Conservation (phyloP, 2,888 invertebrate genomes). For the Aleiodes testaceus region DNA sequence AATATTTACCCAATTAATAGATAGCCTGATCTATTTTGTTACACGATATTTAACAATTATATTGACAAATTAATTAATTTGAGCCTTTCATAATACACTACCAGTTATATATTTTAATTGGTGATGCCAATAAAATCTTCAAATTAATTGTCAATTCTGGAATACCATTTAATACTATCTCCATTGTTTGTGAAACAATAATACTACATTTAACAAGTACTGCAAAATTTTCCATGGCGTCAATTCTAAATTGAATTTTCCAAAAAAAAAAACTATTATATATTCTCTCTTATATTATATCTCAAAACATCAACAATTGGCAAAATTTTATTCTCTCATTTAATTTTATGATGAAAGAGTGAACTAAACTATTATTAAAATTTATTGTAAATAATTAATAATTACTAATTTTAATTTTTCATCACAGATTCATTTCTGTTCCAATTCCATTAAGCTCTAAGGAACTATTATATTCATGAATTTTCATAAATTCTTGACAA, state of each 20-base stretch:
- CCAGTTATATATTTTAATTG: conserved; percentile 9
- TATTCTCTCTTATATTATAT: too few species aligned
- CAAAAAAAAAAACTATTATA: too few species aligned
- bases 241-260: neutral
- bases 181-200: neutral
- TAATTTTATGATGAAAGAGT: too few species aligned
- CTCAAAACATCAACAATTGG: too few species aligned
- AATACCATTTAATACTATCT: conserved; percentile 26
- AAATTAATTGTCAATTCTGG: conserved; percentile 16
- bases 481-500: neutral
- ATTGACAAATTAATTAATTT: neutral
- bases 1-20: conserved; percentile 39
- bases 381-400: neutral
- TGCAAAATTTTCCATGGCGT: conserved; percentile 14
- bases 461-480: conserved; percentile 1
- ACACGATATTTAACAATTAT: conserved; percentile 19
- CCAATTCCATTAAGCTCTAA: conserved; percentile 7
- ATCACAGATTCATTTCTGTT: conserved; percentile 24
- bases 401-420: conserved; percentile 9
- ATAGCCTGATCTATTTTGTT: conserved; percentile 40
- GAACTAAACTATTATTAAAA: neutral
- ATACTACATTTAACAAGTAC: conserved; percentile 5
- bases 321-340: too few species aligned
- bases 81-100: neutral
- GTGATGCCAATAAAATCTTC: conserved; percentile 1